Percentiles rank a stretch among this genome's conserved stretches.
Evolutionary conservation across 2,888 invertebrate species (phyloP).

Genomic region (Cerastoderma edule): DNA sequence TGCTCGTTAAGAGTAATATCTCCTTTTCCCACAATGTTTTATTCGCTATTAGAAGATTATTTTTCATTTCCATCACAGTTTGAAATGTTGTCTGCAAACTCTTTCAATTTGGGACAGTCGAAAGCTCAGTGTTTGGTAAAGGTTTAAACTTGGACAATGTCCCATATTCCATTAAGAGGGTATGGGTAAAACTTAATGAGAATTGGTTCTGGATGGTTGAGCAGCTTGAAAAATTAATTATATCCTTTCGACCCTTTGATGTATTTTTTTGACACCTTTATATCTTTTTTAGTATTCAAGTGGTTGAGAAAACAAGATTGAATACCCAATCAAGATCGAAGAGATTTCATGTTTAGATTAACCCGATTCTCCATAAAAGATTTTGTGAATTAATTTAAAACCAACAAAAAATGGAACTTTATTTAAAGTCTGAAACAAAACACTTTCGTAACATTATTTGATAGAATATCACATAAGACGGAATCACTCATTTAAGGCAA

Average conservation of each 20-base stretch:
- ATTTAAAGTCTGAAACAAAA: not conserved
- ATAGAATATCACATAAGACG: not conserved
- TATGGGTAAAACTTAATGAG: not conserved
- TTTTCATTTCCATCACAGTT: too few relatives aligned
- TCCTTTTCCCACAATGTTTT: conserved; percentile 16
- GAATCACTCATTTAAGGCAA: not conserved
- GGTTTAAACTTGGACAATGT: not conserved
- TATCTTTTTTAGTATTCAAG: not conserved
- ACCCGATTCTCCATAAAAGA: not conserved
- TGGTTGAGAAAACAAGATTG: too few relatives aligned
- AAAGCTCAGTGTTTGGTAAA: not conserved
- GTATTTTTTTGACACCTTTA: not conserved
- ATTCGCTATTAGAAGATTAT: too few relatives aligned
- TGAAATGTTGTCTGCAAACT: too few relatives aligned
- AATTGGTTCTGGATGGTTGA: not conserved
- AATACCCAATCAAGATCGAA: not conserved
- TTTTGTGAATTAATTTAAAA: not conserved
- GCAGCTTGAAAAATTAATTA: conserved; percentile 2
- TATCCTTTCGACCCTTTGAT: not conserved
- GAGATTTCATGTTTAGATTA: not conserved
- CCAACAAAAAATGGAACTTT: not conserved
- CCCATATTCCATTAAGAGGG: not conserved
- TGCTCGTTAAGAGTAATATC: not conserved
- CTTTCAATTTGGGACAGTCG: too few relatives aligned
- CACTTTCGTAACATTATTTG: not conserved